Conservation (phyloP, 2,797 vertebrate species). For the Nothura maculosa region DNA sequence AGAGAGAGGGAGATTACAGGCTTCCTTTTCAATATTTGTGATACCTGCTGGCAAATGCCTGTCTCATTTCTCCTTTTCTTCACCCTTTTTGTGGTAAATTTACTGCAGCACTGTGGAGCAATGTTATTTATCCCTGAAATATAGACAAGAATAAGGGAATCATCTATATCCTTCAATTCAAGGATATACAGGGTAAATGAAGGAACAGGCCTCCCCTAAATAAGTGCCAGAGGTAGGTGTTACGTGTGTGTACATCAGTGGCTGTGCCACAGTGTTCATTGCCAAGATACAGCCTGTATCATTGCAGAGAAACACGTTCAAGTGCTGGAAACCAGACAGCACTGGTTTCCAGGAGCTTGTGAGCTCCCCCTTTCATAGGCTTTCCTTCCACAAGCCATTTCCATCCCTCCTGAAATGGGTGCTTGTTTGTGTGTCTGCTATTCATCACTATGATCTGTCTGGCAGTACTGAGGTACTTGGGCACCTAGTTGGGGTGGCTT, state of each 20-base stretch:
- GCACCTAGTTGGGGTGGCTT: not conserved
- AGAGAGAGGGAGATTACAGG: not conserved
- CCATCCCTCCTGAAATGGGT: not conserved
- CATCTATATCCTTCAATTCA: not conserved
- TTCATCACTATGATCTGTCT: not conserved
- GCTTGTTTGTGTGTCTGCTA: not conserved
- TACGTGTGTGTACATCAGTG: fast-evolving
- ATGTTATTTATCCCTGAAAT: not conserved
- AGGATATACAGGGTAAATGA: not conserved
- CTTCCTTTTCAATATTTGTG: not conserved
- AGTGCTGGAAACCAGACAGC: not conserved
- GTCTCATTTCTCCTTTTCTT: not conserved
- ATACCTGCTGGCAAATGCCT: not conserved
- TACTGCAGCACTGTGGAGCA: not conserved
- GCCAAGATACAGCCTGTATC: fast-evolving
- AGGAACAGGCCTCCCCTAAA: not conserved
- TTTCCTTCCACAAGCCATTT: not conserved
- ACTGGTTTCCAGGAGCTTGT: not conserved
- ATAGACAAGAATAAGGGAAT: not conserved
- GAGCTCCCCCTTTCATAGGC: not conserved
- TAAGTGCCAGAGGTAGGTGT: not conserved
- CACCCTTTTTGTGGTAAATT: not conserved
- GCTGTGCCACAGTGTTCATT: not conserved
- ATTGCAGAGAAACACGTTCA: not conserved
- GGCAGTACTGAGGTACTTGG: not conserved